Conservation (phyloP, 2,888 invertebrate species). For the Plebejus melissa region DNA sequence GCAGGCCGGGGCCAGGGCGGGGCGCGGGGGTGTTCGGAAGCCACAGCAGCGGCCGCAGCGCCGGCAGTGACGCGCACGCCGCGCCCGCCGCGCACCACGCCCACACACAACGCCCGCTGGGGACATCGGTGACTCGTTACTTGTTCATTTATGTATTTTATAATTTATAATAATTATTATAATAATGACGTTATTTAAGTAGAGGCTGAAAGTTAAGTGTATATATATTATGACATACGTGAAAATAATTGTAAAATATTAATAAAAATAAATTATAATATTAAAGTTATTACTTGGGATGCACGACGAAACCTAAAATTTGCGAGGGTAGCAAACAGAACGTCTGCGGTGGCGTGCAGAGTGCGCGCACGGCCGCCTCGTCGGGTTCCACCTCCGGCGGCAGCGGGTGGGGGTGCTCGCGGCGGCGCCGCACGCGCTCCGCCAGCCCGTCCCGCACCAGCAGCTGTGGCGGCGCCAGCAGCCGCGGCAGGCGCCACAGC, state of each 20-base stretch:
- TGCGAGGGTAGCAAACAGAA: conserved; percentile 37
- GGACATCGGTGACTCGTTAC: not conserved
- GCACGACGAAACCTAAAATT: conserved; percentile 47
- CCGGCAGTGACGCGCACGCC: conserved; percentile 49
- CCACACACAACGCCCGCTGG: conserved; percentile 54
- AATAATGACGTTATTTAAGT: not conserved
- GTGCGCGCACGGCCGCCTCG: conserved; percentile 48
- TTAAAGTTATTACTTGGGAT: conserved; percentile 40
- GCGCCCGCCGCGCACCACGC: conserved; percentile 46
- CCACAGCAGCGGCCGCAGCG: conserved; percentile 46
- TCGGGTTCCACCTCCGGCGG: conserved; percentile 36
- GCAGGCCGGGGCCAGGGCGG: conserved; percentile 31
- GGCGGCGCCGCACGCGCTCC: conserved; percentile 37
- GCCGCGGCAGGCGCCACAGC: conserved; percentile 44
- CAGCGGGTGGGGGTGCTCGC: conserved; percentile 34
- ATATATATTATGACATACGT: no score
- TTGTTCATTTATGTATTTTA: not conserved
- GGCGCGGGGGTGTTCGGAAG: conserved; percentile 35
- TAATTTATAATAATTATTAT: no score
- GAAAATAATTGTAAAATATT: not conserved
- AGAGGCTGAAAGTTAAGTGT: not conserved
- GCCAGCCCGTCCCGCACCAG: conserved; percentile 37
- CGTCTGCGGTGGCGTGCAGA: conserved; percentile 45
- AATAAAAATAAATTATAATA: not conserved
- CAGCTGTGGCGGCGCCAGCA: conserved; percentile 38